Percentiles rank a stretch among this genome's conserved stretches.
phyloP scores from a whole-genome alignment of 1,140 invertebrate genomes.

The Apocrypta bakeri region DNA sequence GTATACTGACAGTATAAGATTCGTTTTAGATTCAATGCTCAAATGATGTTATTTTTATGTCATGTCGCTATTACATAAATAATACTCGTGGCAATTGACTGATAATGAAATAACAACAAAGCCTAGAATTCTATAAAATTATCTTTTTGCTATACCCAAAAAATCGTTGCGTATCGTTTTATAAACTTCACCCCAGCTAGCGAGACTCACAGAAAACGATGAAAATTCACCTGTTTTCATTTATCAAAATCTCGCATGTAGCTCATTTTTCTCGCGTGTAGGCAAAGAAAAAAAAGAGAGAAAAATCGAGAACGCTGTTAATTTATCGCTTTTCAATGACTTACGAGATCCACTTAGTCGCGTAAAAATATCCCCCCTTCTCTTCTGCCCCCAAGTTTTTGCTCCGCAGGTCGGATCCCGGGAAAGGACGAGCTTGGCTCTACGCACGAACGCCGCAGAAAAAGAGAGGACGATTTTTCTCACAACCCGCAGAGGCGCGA shows the following conservation, averaged over 20 bases:
- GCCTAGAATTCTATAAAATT: no score
- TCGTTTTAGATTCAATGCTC: no score
- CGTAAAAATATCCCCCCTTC: constrained; percentile 22
- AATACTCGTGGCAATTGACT: no score
- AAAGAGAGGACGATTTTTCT: constrained; percentile 62
- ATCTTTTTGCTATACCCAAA: no score
- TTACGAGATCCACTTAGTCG: neutral
- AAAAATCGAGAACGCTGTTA: neutral
- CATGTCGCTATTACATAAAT: no score
- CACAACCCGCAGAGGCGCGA: constrained; percentile 58
- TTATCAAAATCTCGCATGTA: no score
- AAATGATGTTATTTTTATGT: no score
- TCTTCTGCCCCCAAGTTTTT: neutral
- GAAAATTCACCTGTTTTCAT: neutral
- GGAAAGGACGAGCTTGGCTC: constrained; percentile 23
- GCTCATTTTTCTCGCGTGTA: neutral
- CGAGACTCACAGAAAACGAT: no score
- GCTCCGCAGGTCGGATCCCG: constrained; percentile 28
- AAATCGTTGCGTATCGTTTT: no score
- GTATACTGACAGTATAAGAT: no score
- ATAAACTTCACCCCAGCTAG: no score
- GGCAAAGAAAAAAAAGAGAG: neutral
- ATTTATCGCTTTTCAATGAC: constrained; percentile 46
- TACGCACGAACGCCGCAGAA: constrained; percentile 10
- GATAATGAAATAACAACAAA: no score